Base-by-base conservation (phyloP, 2,888 invertebrate genomes). In the Drosophila neonasuta region DNA sequence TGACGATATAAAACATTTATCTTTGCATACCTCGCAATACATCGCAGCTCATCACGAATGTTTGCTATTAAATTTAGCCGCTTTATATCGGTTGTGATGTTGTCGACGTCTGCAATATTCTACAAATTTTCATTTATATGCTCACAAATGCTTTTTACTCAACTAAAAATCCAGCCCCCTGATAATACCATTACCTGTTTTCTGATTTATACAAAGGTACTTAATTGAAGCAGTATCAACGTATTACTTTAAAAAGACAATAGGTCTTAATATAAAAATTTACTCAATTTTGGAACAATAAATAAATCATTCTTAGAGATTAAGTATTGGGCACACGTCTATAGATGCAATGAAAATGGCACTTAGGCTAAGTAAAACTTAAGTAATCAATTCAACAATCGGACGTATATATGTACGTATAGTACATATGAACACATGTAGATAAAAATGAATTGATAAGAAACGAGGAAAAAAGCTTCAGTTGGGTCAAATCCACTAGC, bases 1-100 rank as follows among this genome's bases (percentile, higher is more conserved):
- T 11, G 29, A 8, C 34, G 1, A 32, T 7, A 17, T 34, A 49
- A 24, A n/a, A 17, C 30, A 29, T 50, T 41, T 34, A 46, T 34
- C 49, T n/a, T 55, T 64, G 64, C 77, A 68, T 80, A 80, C 80
- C 80, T 81, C 66, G 66, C 29, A 68, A 56, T 24, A 48, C 41
- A 24, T 68, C 65, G 55, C 50, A 45, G 70, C 65, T 72, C 71
- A 74, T 74, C 80, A 56, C 81, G 64, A 68, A 55, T 54, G 55
- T 54, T 68, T 56, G 39, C n/a, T 32, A 39, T 65, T 49, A 9
- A 57, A 65, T 32, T 51, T 54, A 44, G 51, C 42, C 39, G 55
- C 41, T 54, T 60, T 49, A 8, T 46, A 39, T 42, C 42, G 54
- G 54, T 41, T 4, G 36, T 36, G 36, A 6, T 36, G 36, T 36